A percentile compares a stretch with the other conserved stretches of the same genome.
These are phyloP conservation scores for Amphiprion percula DNA, from an alignment of 2,113 vertebrate genomes.

Conservation along the genomic window DNA sequence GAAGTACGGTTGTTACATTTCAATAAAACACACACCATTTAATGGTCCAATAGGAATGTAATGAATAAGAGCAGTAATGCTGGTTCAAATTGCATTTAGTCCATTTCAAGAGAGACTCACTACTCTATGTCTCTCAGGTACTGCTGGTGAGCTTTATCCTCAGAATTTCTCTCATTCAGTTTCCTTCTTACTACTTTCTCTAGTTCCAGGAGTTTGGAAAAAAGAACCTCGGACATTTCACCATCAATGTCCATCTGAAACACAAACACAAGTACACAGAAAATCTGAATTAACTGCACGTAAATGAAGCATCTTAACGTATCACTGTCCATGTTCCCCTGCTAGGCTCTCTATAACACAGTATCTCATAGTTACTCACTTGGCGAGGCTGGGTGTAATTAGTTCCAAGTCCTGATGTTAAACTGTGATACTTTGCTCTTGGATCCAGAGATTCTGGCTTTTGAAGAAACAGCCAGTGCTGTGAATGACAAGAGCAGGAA, in stretches of 20 bases:
- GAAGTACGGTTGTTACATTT: background rate
- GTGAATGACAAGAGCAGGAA: constrained; percentile 38
- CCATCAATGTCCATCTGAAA: constrained; percentile 91
- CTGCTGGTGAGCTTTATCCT: background rate
- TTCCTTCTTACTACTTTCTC: constrained; percentile 80
- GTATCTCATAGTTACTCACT: constrained; percentile 73
- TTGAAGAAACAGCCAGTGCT: constrained; percentile 90
- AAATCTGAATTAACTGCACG: background rate
- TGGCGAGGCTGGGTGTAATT: constrained; percentile 82
- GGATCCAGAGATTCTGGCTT: constrained; percentile 88
- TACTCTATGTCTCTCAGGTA: constrained; percentile 31
- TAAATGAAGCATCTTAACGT: background rate
- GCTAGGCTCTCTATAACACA: background rate
- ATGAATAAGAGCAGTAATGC: background rate
- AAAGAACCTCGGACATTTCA: constrained; percentile 85
- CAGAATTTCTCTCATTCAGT: constrained; percentile 43
- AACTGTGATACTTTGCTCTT: constrained; percentile 89
- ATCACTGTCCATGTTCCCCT: background rate
- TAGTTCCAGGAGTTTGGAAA: constrained; percentile 87
- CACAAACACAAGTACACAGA: constrained; percentile 1
- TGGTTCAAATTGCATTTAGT: constrained; percentile 4
- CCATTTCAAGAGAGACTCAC: constrained; percentile 2
- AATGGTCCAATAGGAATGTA: background rate
- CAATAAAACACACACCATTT: constrained; percentile 1
- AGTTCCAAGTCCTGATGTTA: constrained; percentile 87